Conservation (phyloP, 2,888 invertebrate species). For the Hermaeophaga mercurialis region DNA sequence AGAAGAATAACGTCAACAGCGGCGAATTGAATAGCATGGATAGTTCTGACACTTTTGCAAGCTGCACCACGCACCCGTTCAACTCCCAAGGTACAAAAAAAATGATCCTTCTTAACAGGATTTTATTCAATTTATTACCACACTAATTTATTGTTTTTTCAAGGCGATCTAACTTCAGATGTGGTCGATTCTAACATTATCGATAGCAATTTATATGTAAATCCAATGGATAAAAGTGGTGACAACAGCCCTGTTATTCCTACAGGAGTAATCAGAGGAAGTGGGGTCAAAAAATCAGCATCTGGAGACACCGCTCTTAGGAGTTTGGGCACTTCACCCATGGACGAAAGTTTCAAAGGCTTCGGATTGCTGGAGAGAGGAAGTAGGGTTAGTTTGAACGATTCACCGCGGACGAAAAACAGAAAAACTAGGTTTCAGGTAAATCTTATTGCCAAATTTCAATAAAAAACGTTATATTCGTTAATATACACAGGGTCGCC, state of each 20-base stretch:
- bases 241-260: slow-evolving; percentile 58
- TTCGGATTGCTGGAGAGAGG: slow-evolving; percentile 58
- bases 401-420: slow-evolving; percentile 76
- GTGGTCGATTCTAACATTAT: slow-evolving; percentile 54
- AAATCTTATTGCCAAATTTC: slow-evolving; percentile 40
- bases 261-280: slow-evolving; percentile 38
- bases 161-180: slow-evolving; percentile 59
- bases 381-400: slow-evolving; percentile 67
- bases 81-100: slow-evolving; percentile 68
- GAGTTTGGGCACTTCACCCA: slow-evolving; percentile 66
- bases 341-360: slow-evolving; percentile 62
- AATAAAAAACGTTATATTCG: background rate
- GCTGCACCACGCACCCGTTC: slow-evolving; percentile 95
- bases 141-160: slow-evolving; percentile 38
- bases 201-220: slow-evolving; percentile 86
- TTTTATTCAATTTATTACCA: background rate
- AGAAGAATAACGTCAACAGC: slow-evolving; percentile 54
- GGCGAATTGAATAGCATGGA: slow-evolving; percentile 65
- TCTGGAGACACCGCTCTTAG: slow-evolving; percentile 77
- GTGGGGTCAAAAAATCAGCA: slow-evolving; percentile 75
- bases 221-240: slow-evolving; percentile 75
- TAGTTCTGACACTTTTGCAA: slow-evolving; percentile 94
- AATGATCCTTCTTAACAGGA: background rate
- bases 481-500: slow-evolving; percentile 43
- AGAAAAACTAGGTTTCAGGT: slow-evolving; percentile 86